These are phyloP conservation scores for Syrmaticus mikado DNA, from an alignment of 2,113 vertebrate genomes.

Conservation along the genomic window DNA sequence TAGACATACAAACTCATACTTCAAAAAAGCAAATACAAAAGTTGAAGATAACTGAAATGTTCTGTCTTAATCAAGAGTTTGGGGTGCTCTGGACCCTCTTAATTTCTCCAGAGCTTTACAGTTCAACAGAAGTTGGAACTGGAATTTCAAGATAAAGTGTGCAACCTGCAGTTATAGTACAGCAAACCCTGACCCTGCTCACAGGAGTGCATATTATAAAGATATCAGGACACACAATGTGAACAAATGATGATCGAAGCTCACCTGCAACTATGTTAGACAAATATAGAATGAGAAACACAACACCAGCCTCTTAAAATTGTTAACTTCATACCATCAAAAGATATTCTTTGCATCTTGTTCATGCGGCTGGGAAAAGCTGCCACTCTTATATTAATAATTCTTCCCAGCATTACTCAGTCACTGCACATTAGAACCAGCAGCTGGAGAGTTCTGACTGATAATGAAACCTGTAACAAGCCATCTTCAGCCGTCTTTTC, in stretches of 20 bases:
- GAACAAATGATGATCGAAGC: slow-evolving; percentile 19
- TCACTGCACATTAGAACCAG: slow-evolving; percentile 83
- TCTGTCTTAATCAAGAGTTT: neutral
- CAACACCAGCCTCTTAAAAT: slow-evolving; percentile 32
- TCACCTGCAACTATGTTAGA: slow-evolving; percentile 23
- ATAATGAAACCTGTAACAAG: slow-evolving; percentile 90
- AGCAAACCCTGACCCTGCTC: slow-evolving; percentile 30
- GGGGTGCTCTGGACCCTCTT: neutral
- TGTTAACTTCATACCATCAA: slow-evolving; percentile 67
- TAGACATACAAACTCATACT: neutral
- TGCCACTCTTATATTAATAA: slow-evolving; percentile 80
- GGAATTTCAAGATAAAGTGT: neutral
- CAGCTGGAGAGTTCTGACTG: slow-evolving; percentile 86
- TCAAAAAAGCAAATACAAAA: neutral
- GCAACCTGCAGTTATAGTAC: slow-evolving; percentile 10
- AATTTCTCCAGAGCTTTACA: slow-evolving; percentile 18
- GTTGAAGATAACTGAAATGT: neutral
- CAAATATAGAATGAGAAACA: neutral
- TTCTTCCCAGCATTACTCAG: slow-evolving; percentile 80
- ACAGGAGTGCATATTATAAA: neutral
- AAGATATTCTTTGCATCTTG: slow-evolving; percentile 72
- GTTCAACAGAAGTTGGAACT: neutral
- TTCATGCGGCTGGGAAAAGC: slow-evolving; percentile 65
- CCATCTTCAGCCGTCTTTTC: slow-evolving; percentile 81
- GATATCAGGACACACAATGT: neutral